Percentiles rank a stretch among this genome's conserved stretches.
phyloP scores from a whole-genome alignment of 2,113 vertebrate species.

The Petromus typicus region DNA sequence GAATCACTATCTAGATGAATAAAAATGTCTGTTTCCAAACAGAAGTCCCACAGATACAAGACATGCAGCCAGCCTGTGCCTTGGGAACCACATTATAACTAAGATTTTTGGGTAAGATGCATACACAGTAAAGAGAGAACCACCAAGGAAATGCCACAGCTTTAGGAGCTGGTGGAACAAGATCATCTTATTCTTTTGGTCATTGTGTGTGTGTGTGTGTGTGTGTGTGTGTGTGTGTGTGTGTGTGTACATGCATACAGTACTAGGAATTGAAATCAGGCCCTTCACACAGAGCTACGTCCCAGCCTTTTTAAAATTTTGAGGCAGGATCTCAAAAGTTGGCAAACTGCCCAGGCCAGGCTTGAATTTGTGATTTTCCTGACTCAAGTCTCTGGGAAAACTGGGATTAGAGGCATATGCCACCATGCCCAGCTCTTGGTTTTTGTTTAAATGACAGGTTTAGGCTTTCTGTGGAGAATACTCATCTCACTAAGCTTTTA shows the following conservation, averaged over 20 bases:
- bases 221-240: no score
- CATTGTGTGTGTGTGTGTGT: no score
- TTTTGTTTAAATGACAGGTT: not conserved
- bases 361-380: not conserved
- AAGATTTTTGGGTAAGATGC: no score
- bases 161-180: fast-evolving
- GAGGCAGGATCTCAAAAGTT: not conserved
- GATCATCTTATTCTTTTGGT: not conserved
- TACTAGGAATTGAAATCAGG: not conserved
- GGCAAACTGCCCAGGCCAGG: not conserved
- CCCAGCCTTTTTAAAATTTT: not conserved
- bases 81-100: not conserved
- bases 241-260: no score
- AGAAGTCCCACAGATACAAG: not conserved
- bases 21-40: not conserved
- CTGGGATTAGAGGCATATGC: not conserved
- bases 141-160: not conserved
- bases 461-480: not conserved
- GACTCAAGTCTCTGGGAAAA: not conserved
- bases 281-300: not conserved
- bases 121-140: not conserved
- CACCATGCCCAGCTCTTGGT: not conserved
- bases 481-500: not conserved
- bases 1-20: not conserved
- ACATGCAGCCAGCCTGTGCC: not conserved